These are phyloP conservation scores for Volucella zonaria DNA, from an alignment of 2,888 invertebrate species.

Conservation along the genomic window DNA sequence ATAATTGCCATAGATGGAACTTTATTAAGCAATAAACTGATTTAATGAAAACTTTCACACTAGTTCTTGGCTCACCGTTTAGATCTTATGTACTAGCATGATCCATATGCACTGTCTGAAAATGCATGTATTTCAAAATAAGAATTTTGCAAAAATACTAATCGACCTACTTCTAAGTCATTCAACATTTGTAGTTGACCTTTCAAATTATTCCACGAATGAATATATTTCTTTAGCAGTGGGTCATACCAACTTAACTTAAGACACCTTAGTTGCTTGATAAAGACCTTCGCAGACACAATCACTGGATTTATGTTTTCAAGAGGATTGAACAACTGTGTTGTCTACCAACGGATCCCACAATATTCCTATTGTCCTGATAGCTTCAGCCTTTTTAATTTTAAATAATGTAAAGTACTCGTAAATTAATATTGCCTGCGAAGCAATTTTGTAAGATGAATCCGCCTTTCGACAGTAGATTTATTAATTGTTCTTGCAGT, in stretches of 20 bases:
- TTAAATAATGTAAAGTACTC: conserved; percentile 40
- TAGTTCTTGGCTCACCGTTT: too few species aligned
- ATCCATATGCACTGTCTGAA: too few species aligned
- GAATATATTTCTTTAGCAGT: background rate
- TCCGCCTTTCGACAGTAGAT: conserved; percentile 1
- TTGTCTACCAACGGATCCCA: too few species aligned
- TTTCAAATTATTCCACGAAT: conserved; percentile 44
- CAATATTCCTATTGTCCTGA: too few species aligned
- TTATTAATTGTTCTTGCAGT: conserved; percentile 5
- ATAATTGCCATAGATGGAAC: too few species aligned
- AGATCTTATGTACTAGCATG: too few species aligned
- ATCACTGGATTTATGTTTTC: background rate
- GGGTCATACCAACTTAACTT: too few species aligned
- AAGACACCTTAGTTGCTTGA: too few species aligned
- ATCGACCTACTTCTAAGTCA: too few species aligned
- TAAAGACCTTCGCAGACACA: background rate
- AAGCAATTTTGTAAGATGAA: conserved; percentile 39
- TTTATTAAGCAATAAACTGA: too few species aligned
- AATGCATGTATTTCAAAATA: background rate
- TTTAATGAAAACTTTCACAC: too few species aligned
- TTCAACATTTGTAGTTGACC: background rate
- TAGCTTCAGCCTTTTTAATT: background rate
- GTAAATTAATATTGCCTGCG: conserved; percentile 36
- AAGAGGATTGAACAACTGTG: too few species aligned
- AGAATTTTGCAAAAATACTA: conserved; percentile 25